phyloP scores from a whole-genome alignment of 2,113 vertebrate genomes.

The Tapirus terrestris region DNA sequence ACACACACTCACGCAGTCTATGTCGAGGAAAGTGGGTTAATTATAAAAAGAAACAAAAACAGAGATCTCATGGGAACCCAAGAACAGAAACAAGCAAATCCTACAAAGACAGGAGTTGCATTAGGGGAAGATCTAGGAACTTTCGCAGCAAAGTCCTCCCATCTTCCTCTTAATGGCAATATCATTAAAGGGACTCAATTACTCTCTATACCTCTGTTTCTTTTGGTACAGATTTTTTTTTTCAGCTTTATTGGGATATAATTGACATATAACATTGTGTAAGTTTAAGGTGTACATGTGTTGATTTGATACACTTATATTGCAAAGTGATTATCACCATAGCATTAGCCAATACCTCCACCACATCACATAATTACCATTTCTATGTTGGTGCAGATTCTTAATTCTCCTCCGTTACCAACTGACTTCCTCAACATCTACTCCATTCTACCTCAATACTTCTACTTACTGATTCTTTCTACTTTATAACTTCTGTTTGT shows the following conservation, averaged over 20 bases:
- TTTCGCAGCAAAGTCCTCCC: not conserved
- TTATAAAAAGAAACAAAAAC: conserved; percentile 30
- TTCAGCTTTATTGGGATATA: not conserved
- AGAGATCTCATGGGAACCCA: not conserved
- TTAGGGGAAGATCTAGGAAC: not conserved
- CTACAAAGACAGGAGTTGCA: not conserved
- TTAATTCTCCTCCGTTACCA: not conserved
- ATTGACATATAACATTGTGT: not conserved
- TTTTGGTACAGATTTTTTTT: not conserved
- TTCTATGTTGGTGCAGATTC: not conserved
- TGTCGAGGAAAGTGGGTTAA: not conserved
- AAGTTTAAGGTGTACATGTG: not conserved
- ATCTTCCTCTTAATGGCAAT: not conserved
- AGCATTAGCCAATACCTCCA: not conserved
- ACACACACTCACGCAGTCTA: not conserved
- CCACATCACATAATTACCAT: not conserved
- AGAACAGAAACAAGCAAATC: not conserved
- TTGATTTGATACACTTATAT: not conserved
- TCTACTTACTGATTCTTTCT: not conserved
- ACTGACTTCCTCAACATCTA: not conserved
- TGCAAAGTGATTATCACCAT: not conserved
- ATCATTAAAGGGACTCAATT: not conserved
- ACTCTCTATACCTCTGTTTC: not conserved
- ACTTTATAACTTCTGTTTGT: not conserved
- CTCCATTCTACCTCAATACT: not conserved